Percentiles rank a stretch among this genome's conserved stretches.
phyloP scores from a whole-genome alignment of 2,113 vertebrate species.

The Phocoena phocoena region DNA sequence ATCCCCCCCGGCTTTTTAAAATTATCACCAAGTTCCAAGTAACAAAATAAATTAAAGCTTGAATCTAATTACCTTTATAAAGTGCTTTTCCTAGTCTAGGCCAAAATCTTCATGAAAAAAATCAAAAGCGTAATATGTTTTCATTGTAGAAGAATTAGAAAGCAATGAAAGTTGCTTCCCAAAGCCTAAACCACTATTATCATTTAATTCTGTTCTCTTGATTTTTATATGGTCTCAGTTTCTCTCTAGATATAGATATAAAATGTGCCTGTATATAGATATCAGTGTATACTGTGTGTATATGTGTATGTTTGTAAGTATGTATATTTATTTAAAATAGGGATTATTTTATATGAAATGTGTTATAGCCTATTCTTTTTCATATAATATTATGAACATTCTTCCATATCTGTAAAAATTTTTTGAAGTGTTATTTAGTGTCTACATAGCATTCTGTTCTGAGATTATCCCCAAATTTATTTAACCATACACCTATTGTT shows the following conservation, averaged over 20 bases:
- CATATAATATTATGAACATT: not conserved
- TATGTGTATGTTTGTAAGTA: not conserved
- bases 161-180: not conserved
- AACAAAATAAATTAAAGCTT: slow-evolving; percentile 17
- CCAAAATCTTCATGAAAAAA: slow-evolving; percentile 6
- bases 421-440: not conserved
- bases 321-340: not conserved
- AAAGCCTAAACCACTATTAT: not conserved
- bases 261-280: not conserved
- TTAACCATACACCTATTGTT: not conserved
- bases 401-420: not conserved
- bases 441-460: not conserved
- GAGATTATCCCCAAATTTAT: not conserved
- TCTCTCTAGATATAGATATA: not conserved
- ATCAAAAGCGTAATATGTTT: not conserved
- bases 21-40: not conserved
- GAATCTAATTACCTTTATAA: not conserved
- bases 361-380: not conserved
- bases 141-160: slow-evolving; percentile 33
- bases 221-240: not conserved
- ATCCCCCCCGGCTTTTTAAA: not conserved
- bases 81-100: not conserved
- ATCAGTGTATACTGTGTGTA: not conserved
- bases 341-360: not conserved
- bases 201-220: not conserved